Percentiles rank a stretch among this genome's conserved stretches.
These are phyloP conservation scores for Callyntrura guangdongensis DNA, from an alignment of 2,888 invertebrate species.

Conservation along the genomic window DNA sequence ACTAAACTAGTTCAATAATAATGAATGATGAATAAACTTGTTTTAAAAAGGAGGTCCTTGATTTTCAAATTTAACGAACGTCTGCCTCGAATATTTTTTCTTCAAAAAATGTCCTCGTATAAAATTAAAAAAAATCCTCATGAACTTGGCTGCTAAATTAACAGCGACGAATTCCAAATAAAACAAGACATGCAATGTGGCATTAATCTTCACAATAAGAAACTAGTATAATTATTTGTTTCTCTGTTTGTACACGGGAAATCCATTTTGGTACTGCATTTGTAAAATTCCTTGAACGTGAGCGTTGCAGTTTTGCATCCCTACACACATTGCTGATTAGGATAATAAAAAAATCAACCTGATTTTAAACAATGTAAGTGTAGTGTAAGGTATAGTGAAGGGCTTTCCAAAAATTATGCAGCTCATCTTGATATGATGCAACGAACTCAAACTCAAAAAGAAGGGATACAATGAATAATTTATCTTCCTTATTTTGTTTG, in stretches of 20 bases:
- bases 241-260: not conserved
- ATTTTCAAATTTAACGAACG: not conserved
- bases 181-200: not conserved
- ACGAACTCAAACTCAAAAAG: conserved; percentile 10
- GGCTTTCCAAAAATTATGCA: conserved; percentile 3
- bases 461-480: conserved; percentile 28
- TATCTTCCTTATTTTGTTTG: conserved; percentile 33
- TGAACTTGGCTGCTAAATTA: conserved; percentile 36
- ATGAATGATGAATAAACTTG: not conserved
- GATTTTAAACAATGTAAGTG: not conserved
- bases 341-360: not conserved
- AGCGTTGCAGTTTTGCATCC: not conserved
- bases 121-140: not conserved
- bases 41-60: not conserved
- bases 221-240: not conserved
- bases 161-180: not conserved
- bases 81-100: not conserved
- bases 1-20: not conserved
- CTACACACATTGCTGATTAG: not conserved
- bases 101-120: conserved; percentile 4
- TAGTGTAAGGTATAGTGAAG: not conserved
- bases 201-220: not conserved
- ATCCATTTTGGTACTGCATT: not conserved
- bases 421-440: conserved; percentile 21
- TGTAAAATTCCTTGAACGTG: conserved; percentile 12